Percentiles rank a stretch among this genome's conserved stretches.
Evolutionary conservation across 2,888 invertebrate species (phyloP).

Genomic region (Gastracanthus pulcherrimus): DNA sequence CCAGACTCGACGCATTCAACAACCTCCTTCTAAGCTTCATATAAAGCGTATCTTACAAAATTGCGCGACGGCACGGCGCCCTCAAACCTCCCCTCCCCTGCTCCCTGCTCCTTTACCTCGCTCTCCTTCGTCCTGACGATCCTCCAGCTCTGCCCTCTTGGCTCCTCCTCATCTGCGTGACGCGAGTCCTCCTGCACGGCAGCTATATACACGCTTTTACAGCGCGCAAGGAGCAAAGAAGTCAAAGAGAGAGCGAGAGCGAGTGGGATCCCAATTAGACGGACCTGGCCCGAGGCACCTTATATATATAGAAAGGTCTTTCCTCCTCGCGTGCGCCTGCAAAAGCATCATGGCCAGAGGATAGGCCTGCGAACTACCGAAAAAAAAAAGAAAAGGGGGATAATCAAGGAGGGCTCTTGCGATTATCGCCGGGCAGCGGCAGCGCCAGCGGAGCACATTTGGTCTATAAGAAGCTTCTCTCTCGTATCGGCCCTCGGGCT

Average conservation of each 20-base stretch:
- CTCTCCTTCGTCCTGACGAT: too few relatives aligned
- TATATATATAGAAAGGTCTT: neutral
- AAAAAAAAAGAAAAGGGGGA: neutral
- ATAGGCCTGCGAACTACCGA: neutral
- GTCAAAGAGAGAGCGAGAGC: neutral
- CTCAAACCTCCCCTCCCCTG: neutral
- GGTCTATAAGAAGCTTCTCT: neutral
- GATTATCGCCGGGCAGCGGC: neutral
- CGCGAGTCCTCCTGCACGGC: neutral
- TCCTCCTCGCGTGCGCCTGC: neutral
- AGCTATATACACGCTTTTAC: neutral
- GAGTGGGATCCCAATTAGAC: slow-evolving; percentile 30
- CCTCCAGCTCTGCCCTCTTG: too few relatives aligned
- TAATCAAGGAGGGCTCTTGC: neutral
- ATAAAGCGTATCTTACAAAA: too few relatives aligned
- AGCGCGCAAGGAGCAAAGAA: neutral
- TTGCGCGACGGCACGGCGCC: neutral
- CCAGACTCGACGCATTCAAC: neutral
- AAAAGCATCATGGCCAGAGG: neutral
- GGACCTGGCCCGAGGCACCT: neutral
- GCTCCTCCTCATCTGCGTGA: neutral
- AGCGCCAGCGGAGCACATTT: too few relatives aligned
- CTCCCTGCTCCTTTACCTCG: too few relatives aligned
- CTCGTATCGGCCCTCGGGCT: neutral
- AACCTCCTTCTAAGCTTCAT: too few relatives aligned